phyloP scores from a whole-genome alignment of 2,797 vertebrate genomes.

The Xenopus petersii region DNA sequence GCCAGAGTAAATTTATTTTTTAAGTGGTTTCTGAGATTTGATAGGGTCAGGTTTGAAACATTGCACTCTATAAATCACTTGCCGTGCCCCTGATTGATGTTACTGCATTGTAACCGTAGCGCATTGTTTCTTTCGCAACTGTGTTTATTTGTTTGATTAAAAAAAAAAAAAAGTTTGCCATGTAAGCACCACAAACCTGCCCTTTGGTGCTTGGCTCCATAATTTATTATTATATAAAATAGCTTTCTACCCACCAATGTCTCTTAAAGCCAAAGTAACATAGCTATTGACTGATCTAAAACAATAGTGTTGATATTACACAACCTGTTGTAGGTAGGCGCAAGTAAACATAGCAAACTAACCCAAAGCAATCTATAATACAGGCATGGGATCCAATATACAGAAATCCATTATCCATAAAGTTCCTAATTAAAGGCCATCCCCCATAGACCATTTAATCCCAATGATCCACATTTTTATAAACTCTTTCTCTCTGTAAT shows the following conservation, averaged over 20 bases:
- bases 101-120: constrained; percentile 68
- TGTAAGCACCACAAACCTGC: neutral
- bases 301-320: no score
- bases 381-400: no score
- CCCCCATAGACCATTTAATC: no score
- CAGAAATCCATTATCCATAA: no score
- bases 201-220: neutral
- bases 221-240: no score
- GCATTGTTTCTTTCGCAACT: constrained; percentile 73
- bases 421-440: no score
- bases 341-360: no score
- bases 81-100: constrained; percentile 67
- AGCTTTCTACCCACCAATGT: neutral
- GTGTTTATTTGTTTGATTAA: constrained; percentile 48
- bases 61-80: constrained; percentile 76
- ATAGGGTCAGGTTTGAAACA: constrained; percentile 76
- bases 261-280: constrained; percentile 16
- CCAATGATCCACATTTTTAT: no score
- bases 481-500: no score
- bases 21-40: constrained; percentile 80
- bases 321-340: no score
- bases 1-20: constrained; percentile 83
- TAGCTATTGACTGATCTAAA: no score
- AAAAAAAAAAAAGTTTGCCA: neutral
- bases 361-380: no score